Evolutionary conservation across 2,113 vertebrate genomes (phyloP).

Genomic region (Phyllostomus discolor): DNA sequence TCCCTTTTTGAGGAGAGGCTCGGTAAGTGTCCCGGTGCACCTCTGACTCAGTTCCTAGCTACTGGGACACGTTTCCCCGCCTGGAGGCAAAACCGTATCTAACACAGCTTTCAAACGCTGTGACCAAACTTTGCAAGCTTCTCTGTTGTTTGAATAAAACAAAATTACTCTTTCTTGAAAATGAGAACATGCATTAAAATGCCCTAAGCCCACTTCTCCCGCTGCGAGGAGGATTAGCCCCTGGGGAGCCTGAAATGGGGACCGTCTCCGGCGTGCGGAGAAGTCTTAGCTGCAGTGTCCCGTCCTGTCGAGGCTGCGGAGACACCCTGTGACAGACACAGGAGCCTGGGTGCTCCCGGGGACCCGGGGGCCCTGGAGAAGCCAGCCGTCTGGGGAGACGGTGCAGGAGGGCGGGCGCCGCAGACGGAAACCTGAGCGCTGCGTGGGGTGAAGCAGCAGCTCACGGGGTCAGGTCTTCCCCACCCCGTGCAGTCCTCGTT

Average conservation of each 20-base stretch:
- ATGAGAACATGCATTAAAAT: neutral
- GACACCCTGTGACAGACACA: neutral
- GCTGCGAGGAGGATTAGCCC: neutral
- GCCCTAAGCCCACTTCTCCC: neutral
- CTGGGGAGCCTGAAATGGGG: too few relatives aligned
- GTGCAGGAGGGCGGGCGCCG: too few relatives aligned
- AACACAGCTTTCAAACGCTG: constrained; percentile 12
- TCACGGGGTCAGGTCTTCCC: neutral
- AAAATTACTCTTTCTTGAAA: neutral
- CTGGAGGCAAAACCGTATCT: neutral
- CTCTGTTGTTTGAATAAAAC: neutral
- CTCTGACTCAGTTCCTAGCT: neutral
- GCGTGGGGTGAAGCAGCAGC: neutral
- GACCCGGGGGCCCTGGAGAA: neutral
- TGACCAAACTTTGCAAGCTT: neutral
- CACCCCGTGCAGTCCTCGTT: fast-evolving
- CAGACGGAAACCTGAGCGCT: neutral
- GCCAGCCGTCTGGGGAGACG: fast-evolving
- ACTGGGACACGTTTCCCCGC: neutral
- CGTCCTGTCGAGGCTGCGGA: neutral
- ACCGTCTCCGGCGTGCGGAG: neutral
- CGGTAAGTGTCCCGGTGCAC: neutral
- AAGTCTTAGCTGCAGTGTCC: neutral
- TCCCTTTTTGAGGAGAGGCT: neutral
- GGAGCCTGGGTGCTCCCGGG: fast-evolving